Percentiles rank a stretch among this genome's conserved stretches.
phyloP scores from a whole-genome alignment of 1,140 invertebrate species.

The Apolygus lucorum region DNA sequence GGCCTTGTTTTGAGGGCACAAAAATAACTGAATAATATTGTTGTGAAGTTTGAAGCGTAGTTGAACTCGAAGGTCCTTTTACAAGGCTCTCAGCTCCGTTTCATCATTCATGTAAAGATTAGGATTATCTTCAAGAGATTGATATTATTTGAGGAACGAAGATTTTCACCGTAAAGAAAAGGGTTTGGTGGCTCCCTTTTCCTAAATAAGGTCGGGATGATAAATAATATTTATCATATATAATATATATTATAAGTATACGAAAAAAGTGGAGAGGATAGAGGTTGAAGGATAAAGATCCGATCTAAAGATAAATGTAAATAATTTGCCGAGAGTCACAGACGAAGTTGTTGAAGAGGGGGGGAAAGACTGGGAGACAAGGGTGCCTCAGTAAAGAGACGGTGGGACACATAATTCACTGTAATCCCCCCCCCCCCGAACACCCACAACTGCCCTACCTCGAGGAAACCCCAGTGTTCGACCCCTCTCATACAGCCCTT shows the following conservation, averaged over 20 bases:
- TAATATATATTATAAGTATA: background rate
- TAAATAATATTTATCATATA: background rate
- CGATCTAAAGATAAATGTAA: slow-evolving; percentile 31
- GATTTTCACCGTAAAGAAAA: background rate
- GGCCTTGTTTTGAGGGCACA: no score
- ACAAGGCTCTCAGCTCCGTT: no score
- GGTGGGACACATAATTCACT: slow-evolving; percentile 23
- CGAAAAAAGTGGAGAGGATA: slow-evolving; percentile 14
- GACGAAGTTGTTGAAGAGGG: slow-evolving; percentile 3
- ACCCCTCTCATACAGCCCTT: no score
- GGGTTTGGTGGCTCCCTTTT: background rate
- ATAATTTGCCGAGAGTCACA: slow-evolving; percentile 32
- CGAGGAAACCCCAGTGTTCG: no score
- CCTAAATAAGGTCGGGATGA: background rate
- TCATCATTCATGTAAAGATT: no score
- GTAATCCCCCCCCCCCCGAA: no score
- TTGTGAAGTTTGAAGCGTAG: no score
- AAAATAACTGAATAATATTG: no score
- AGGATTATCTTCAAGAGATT: no score
- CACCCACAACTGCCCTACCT: no score
- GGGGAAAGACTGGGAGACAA: slow-evolving; percentile 11
- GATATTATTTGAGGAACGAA: background rate
- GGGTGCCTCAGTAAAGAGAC: background rate
- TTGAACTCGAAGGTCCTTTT: no score
- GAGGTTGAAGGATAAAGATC: slow-evolving; percentile 21